A percentile compares a stretch with the other conserved stretches of the same genome.
Evolutionary conservation across 1,140 invertebrate species (phyloP).

Genomic region (Ridgeia piscesae): DNA sequence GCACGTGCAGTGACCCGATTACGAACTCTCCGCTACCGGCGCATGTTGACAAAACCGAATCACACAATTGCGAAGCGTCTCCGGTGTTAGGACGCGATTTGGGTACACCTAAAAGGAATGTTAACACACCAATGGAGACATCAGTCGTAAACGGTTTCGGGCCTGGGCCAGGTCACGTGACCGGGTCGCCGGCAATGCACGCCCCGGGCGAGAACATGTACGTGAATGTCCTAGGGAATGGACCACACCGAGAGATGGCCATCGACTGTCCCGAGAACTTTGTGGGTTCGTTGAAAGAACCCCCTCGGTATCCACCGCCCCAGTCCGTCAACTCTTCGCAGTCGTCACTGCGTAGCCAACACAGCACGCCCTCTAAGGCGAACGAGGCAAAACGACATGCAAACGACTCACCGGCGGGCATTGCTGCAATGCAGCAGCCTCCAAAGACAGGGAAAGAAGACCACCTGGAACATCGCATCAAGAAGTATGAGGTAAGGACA

Average conservation of each 20-base stretch:
- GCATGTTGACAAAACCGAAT: neutral
- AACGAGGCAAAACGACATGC: conserved; percentile 57
- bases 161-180: neutral
- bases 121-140: conserved; percentile 7
- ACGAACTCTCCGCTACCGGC: neutral
- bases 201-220: neutral
- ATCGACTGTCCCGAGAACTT: conserved; percentile 97
- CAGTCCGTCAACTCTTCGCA: conserved; percentile 46
- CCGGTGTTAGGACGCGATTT: neutral
- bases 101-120: neutral
- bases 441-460: conserved; percentile 16
- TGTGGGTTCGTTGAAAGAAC: conserved; percentile 85
- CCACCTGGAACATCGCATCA: conserved; percentile 81
- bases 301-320: conserved; percentile 83
- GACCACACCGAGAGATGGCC: conserved; percentile 80
- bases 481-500: neutral
- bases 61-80: neutral
- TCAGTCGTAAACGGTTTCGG: conserved; percentile 16
- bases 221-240: conserved; percentile 17
- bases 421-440: conserved; percentile 65
- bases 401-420: neutral
- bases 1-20: conserved; percentile 2
- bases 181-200: neutral
- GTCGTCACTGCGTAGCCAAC: conserved; percentile 7
- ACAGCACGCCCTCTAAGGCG: neutral